Conservation (phyloP, 2,888 invertebrate species). For the Lepetodrilus schrolli region DNA sequence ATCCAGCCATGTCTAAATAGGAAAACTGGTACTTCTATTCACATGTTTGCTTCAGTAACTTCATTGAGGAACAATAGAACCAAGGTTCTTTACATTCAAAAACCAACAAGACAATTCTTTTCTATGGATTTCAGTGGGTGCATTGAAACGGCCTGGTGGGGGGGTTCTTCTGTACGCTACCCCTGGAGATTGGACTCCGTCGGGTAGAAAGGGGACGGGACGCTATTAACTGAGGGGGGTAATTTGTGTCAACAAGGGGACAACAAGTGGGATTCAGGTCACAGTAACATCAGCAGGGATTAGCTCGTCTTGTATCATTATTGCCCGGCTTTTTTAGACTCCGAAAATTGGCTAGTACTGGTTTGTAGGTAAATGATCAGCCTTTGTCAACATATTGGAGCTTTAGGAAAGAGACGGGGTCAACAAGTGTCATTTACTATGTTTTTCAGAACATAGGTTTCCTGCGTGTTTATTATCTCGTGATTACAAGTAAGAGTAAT, state of each 20-base stretch:
- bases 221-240: constrained; percentile 19
- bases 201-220: not conserved
- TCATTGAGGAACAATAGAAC: not conserved
- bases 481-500: not conserved
- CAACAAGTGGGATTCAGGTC: not conserved
- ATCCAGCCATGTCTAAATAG: constrained; percentile 7
- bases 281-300: constrained; percentile 3
- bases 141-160: not conserved
- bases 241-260: constrained; percentile 23
- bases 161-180: not conserved
- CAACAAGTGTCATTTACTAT: constrained; percentile 1
- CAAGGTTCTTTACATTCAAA: not conserved
- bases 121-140: not conserved
- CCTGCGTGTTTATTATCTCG: constrained; percentile 12
- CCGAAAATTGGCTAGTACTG: not conserved
- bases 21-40: not conserved
- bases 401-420: not conserved
- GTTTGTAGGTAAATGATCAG: not conserved
- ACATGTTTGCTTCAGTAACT: not conserved
- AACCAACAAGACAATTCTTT: not conserved
- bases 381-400: constrained; percentile 12
- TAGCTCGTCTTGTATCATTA: constrained; percentile 21
- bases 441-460: not conserved
- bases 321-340: not conserved
- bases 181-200: constrained; percentile 1